Base-by-base conservation (phyloP, 37 sponge, comb jelly and placozoan species). In the Halisarca cf. caerulea region DNA sequence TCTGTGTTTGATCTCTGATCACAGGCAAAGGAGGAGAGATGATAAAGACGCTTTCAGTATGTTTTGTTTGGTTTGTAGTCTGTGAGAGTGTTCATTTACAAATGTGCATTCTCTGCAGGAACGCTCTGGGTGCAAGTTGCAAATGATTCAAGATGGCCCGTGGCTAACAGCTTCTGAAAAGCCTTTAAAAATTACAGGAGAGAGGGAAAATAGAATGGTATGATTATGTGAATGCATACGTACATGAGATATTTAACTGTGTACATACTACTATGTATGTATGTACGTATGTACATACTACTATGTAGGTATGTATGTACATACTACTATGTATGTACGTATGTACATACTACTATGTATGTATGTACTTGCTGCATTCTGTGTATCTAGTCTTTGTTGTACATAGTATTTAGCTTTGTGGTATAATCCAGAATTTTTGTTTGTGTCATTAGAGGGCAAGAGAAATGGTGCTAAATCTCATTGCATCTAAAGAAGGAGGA, bases 131-230 rank as follows among this genome's bases (percentile, higher is more conserved):
- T 95, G 96, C 59, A 91, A 92, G 64, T 94, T 98, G 96, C 94
- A 94, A 81, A 96, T 98, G 93, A 91, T 98, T 35, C 99, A 98
- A 82, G 99, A 98, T 82, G 94, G 96, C 1, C 81, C 53, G 39
- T 95, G 87, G 83, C 80, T 90, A 24, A 90, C 74, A 78, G 86
- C 96, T 30, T 90, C 94, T 14, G 96, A 98, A 69, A 98, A 98
- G 61, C 98, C 98, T 9, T 89, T 98, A 58, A 90, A 93, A 34
- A 95, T 98, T 85, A 88, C 84, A 51, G 96, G 96, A 34, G 51
- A 55, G 2, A 68, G 80, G 28, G 85, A 85, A 8, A 70, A 39
- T 21, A 86, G 94, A 58, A 54, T 77, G 80, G 94, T 94, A 41
- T 2, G 45, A 41, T 4, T 4, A 62, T 62, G 64, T 62, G 64